Evolutionary conservation across 2,797 vertebrate species (phyloP).

Genomic region (Champsocephalus gunnari): DNA sequence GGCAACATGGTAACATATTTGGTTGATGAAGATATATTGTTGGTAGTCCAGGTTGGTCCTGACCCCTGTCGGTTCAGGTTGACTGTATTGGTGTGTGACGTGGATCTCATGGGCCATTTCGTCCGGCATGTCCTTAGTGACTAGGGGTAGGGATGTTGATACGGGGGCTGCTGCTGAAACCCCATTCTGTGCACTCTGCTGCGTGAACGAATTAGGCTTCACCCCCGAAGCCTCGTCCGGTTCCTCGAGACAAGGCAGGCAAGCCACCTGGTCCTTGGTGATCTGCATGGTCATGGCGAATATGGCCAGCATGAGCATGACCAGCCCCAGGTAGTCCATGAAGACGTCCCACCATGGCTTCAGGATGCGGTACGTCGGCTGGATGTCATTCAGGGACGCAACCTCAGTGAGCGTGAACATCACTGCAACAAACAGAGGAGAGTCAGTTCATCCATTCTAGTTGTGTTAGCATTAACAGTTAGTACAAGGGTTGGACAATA

Average conservation of each 20-base stretch:
- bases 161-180: constrained; percentile 56
- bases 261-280: constrained; percentile 99
- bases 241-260: constrained; percentile 91
- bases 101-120: constrained; percentile 57
- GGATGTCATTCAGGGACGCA: constrained; percentile 98
- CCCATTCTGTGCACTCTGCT: constrained; percentile 70
- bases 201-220: constrained; percentile 38
- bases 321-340: constrained; percentile 98
- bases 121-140: constrained; percentile 70
- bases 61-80: constrained; percentile 87
- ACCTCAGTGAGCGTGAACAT: constrained; percentile 99
- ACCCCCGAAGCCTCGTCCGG: constrained; percentile 59
- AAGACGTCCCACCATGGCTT: constrained; percentile 99
- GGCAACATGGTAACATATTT: constrained; percentile 98
- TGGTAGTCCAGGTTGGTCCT: constrained; percentile 96
- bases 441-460: constrained; percentile 36
- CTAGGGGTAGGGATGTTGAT: constrained; percentile 25
- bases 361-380: constrained; percentile 98
- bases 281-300: constrained; percentile 99
- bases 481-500: no score
- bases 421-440: constrained; percentile 84
- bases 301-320: constrained; percentile 99
- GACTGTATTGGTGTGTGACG: constrained; percentile 62
- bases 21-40: constrained; percentile 99
- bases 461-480: neutral